Percentiles rank a stretch among this genome's conserved stretches.
phyloP scores from a whole-genome alignment of 2,113 vertebrate genomes.

The Rhineura floridana region DNA sequence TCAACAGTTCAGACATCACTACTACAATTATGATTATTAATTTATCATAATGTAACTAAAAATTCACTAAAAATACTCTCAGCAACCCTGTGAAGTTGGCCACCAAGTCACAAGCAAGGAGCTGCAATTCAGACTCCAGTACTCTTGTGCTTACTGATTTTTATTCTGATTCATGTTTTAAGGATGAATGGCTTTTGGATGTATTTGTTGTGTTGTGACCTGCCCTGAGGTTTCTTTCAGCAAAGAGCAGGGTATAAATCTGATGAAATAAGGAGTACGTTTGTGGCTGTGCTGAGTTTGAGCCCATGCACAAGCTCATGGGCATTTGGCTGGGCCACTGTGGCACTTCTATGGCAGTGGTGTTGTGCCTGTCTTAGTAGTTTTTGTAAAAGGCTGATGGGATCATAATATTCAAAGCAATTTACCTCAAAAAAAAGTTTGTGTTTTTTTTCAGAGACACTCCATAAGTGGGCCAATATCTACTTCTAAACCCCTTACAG shows the following conservation, averaged over 20 bases:
- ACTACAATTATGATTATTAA: neutral
- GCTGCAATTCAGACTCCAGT: neutral
- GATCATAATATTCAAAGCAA: neutral
- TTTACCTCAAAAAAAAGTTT: neutral
- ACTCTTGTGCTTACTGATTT: no score
- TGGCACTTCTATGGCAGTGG: neutral
- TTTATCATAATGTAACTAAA: neutral
- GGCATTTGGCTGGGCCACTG: neutral
- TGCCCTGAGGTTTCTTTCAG: no score
- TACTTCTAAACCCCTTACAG: conserved; percentile 84
- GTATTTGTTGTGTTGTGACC: no score
- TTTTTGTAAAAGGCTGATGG: neutral
- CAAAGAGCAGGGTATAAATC: no score
- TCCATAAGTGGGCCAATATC: conserved; percentile 89
- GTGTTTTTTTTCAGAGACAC: conserved; percentile 85
- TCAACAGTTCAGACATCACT: neutral
- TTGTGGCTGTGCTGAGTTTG: neutral
- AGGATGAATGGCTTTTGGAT: no score
- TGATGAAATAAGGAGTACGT: no score
- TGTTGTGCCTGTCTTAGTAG: neutral
- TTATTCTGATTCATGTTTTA: no score
- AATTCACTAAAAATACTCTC: neutral
- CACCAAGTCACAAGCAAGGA: neutral
- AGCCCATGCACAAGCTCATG: neutral
- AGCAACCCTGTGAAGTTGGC: neutral